Evolutionary conservation across 2,113 vertebrate species (phyloP), one percentile per base, ranked within the genome.

Genomic region (Paradoxurus hermaphroditus): DNA sequence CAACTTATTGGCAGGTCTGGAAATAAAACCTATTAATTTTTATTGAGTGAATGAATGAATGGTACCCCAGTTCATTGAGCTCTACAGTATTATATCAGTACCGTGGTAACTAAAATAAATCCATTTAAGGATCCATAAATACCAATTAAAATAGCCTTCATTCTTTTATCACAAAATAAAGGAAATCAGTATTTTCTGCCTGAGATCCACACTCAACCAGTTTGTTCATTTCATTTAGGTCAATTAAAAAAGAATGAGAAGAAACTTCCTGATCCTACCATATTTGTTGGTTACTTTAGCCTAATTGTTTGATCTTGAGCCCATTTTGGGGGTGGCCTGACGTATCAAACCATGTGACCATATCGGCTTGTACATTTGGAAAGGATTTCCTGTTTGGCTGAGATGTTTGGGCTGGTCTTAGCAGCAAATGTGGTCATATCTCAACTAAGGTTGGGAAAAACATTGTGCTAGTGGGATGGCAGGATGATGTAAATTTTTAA

Each of bases 111-210:
- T 65, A 70, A 96, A 95, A 36, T 63, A 73, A 82, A 75, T 82
- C 14, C 41, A 78, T 27, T 67, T 62, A 65, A 72, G 19, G 51
- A 94, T 89, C 15, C 25, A 29, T 62, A 92, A 94, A 39, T 84
- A 63, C 29, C 84, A 87, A 16, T 92, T 63, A 53, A 93, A 67
- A 87, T 23, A 70, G 31, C 19, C 34, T 92, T 44, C 53, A 49
- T 73, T 94, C 18, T 92, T 77, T 93, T 86, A 46, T 67, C 82
- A 95, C 46, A 72, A 65, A 39, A 63, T 90, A 49, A 93, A 84
- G 6, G 41, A 86, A 90, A 5, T 79, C 46, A 78, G 4, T 72
- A 56, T 25, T 94, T 95, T 89, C 67, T 92, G 29, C 86, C 23
- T 84, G 49, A 79, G 5, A 79, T 46, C 19, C 36, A 21, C 9